Conservation (phyloP, 2,797 vertebrate genomes). For the Hafferia zeledoni region DNA sequence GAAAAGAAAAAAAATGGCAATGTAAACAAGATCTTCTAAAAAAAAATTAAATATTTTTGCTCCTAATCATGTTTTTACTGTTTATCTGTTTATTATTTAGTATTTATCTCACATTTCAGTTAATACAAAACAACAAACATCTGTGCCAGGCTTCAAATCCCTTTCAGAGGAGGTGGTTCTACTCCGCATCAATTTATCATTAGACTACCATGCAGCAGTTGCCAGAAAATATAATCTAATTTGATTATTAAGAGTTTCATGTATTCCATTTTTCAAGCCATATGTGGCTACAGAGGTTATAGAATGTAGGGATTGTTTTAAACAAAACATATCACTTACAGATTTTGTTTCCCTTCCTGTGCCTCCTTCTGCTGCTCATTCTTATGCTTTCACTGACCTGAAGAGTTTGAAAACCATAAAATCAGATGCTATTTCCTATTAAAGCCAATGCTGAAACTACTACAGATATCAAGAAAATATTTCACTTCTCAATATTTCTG, state of each 20-base stretch:
- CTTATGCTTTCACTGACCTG: not conserved
- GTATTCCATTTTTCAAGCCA: not conserved
- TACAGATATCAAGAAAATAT: not conserved
- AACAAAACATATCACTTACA: not conserved
- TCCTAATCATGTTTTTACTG: not conserved
- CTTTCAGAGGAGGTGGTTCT: not conserved
- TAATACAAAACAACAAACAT: not conserved
- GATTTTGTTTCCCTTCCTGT: not conserved
- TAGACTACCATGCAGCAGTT: not conserved
- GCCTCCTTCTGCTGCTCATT: not conserved
- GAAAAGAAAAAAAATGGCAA: not conserved
- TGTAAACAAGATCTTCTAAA: not conserved
- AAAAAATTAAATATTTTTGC: not conserved
- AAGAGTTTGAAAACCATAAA: not conserved
- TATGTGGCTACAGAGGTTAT: not conserved
- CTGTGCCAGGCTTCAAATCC: not conserved
- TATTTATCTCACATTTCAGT: not conserved
- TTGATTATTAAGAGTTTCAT: not conserved
- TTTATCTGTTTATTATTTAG: not conserved
- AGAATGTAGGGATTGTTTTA: not conserved
- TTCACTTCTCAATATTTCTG: not conserved
- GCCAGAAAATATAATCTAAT: not conserved
- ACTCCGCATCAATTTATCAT: not conserved
- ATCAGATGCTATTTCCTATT: not conserved
- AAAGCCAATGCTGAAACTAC: not conserved